phyloP scores from a whole-genome alignment of 2,888 invertebrate species.

The Drosophila dives region DNA sequence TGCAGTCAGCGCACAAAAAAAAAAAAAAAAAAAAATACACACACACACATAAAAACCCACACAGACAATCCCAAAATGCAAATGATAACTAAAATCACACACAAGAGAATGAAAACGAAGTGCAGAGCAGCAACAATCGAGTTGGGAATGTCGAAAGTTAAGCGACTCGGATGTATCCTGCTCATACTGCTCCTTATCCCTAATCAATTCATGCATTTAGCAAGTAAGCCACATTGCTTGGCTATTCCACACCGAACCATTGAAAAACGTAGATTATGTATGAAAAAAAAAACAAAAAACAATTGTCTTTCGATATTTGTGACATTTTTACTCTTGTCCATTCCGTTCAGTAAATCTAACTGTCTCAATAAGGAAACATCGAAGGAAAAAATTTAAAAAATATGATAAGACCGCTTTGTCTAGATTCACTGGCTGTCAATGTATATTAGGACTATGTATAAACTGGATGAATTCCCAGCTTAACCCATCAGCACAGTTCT shows the following conservation, averaged over 20 bases:
- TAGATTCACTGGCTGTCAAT: not conserved
- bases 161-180: not conserved
- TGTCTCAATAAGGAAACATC: not conserved
- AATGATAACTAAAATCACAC: constrained; percentile 10
- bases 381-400: not conserved
- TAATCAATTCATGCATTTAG: not conserved
- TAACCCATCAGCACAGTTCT: not conserved
- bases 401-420: not conserved
- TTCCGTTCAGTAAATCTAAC: not conserved
- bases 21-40: not conserved
- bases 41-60: not conserved
- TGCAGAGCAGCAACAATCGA: not conserved
- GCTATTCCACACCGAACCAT: not conserved
- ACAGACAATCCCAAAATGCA: constrained; percentile 7
- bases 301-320: not conserved
- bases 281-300: no score
- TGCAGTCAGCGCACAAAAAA: constrained; percentile 12
- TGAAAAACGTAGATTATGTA: not conserved
- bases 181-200: not conserved
- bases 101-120: constrained; percentile 7
- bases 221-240: not conserved
- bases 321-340: not conserved
- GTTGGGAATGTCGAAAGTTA: not conserved
- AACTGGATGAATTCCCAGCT: not conserved
- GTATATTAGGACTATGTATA: not conserved